These are phyloP conservation scores for Malacosoma neustria DNA, from an alignment of 2,888 invertebrate genomes.

Conservation along the genomic window DNA sequence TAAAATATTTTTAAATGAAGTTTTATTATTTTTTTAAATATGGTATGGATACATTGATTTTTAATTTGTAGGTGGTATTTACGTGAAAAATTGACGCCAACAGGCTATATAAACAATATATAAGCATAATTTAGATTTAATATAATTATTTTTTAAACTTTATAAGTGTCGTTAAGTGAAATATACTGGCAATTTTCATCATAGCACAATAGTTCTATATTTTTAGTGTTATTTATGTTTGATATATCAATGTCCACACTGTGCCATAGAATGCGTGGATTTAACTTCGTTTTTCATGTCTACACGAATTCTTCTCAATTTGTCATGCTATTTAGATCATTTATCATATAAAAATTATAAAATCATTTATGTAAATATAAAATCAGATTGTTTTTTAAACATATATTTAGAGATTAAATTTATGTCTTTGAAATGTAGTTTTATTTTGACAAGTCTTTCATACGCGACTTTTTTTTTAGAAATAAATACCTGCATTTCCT, in stretches of 20 bases:
- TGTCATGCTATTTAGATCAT: background rate
- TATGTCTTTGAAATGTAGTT: conserved; percentile 37
- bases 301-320: conserved; percentile 2
- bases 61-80: too few species aligned
- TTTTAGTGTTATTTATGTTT: conserved; percentile 10
- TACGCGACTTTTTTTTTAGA: too few species aligned
- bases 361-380: conserved; percentile 34
- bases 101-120: too few species aligned
- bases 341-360: conserved; percentile 2
- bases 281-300: conserved; percentile 1
- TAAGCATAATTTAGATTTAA: too few species aligned
- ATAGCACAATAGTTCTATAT: conserved; percentile 8
- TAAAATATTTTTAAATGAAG: too few species aligned
- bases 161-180: conserved; percentile 5
- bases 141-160: background rate
- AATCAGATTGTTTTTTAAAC: conserved; percentile 61
- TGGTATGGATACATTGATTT: too few species aligned
- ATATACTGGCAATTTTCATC: conserved; percentile 44
- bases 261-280: conserved; percentile 47
- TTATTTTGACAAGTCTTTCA: conserved; percentile 26
- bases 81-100: too few species aligned
- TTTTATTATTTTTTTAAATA: too few species aligned
- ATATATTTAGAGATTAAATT: conserved; percentile 61
- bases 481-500: too few species aligned
- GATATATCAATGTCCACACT: conserved; percentile 22